phyloP scores from a whole-genome alignment of 2,797 vertebrate species.

The Heliangelus exortis region DNA sequence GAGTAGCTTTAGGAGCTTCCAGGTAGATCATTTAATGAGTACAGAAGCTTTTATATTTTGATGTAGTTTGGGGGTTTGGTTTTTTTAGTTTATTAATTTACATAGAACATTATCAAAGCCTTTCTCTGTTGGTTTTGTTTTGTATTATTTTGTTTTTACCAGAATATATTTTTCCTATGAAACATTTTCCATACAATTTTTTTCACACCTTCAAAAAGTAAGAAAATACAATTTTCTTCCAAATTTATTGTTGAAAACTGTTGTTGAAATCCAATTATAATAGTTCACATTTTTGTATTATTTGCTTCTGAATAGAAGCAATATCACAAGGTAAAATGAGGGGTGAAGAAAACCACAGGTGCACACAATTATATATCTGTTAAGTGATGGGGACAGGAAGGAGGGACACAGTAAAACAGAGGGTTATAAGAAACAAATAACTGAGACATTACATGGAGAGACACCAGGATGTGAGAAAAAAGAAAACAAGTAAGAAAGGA shows the following conservation, averaged over 20 bases:
- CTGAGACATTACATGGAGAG: not conserved
- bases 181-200: not conserved
- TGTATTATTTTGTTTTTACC: not conserved
- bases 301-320: not conserved
- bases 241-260: not conserved
- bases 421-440: not conserved
- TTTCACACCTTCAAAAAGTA: not conserved
- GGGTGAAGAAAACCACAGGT: not conserved
- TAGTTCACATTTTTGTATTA: not conserved
- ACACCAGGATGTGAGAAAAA: not conserved
- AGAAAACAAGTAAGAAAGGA: not conserved
- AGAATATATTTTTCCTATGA: not conserved
- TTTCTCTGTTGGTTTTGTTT: not conserved
- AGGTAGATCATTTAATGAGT: not conserved
- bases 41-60: not conserved
- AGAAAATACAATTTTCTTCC: not conserved
- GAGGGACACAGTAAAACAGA: not conserved
- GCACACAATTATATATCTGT: not conserved
- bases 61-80: rapidly evolving
- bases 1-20: not conserved
- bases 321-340: not conserved
- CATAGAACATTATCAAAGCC: rapidly evolving
- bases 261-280: not conserved
- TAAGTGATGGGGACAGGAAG: not conserved
- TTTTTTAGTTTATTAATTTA: not conserved